Conservation (phyloP, 2,888 invertebrate genomes). For the Cheilosia vulpina region DNA sequence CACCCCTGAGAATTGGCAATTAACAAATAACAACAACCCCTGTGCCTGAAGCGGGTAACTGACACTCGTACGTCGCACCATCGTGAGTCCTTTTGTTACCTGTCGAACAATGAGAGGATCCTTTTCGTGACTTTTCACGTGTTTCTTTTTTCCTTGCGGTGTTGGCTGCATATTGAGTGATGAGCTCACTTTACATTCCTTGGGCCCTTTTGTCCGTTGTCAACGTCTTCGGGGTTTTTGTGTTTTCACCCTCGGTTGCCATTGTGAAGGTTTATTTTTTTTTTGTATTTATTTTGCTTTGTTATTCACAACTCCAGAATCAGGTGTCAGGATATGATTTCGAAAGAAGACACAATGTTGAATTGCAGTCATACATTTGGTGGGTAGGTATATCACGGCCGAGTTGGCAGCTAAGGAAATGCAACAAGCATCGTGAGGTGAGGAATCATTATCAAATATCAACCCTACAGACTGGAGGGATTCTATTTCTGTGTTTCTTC, state of each 20-base stretch:
- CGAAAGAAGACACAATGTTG: constrained; percentile 41
- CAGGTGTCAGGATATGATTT: constrained; percentile 71
- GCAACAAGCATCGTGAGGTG: constrained; percentile 21
- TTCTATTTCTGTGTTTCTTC: not conserved
- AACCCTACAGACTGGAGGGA: not conserved
- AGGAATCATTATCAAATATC: constrained; percentile 51
- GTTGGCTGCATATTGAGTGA: constrained; percentile 11
- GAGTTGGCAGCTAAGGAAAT: constrained; percentile 35
- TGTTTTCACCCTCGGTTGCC: constrained; percentile 73
- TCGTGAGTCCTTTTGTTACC: constrained; percentile 21
- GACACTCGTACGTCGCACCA: not conserved
- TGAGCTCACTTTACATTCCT: constrained; percentile 52
- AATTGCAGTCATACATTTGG: constrained; percentile 43
- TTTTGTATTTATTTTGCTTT: not conserved
- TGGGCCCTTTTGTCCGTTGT: constrained; percentile 38
- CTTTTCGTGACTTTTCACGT: constrained; percentile 40
- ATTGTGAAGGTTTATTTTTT: constrained; percentile 32
- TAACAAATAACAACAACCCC: constrained; percentile 49
- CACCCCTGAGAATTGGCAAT: constrained; percentile 59
- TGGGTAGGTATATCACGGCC: constrained; percentile 59
- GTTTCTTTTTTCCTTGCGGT: constrained; percentile 1
- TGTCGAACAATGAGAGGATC: constrained; percentile 57
- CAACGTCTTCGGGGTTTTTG: constrained; percentile 64
- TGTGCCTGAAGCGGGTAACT: constrained; percentile 11
- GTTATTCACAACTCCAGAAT: constrained; percentile 16